Base-by-base conservation (phyloP, 1,140 invertebrate genomes). In the Hyposmocoma kahamanoa region DNA sequence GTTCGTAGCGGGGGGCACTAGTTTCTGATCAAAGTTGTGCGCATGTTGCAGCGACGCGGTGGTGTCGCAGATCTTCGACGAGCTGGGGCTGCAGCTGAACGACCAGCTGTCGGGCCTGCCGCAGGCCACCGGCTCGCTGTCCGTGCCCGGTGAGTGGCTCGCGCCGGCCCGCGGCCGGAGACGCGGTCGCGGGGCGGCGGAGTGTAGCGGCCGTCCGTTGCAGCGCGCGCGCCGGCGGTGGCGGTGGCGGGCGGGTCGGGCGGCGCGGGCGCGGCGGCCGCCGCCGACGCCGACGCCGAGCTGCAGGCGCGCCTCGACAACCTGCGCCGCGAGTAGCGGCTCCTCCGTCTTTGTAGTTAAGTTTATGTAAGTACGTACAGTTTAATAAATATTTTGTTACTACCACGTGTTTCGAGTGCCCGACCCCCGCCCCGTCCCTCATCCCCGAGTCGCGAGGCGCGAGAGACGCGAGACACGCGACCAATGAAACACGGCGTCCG, bases 241-340 rank as follows among this genome's bases (percentile, higher is more conserved):
- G 86, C 89, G 21, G 87, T 53, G 62, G 78, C 65, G 50, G 87
- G 88, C 22, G 88, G 87, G 13, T 87, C 84, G 34, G 87, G 84
- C 2, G 87, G 87, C 24, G 86, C 86, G 49, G 76, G 85, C 30
- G 81, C 75, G 3, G 88, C 89, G 17, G 90, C 90, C 50, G 82
- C 92, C 22, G 89, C 89, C 5, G 96, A 98, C 88, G 95, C 96
- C 3, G 97, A 98, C 89, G 96, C 96, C 19, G 96, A 98, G 87
- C 87, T 99, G 42, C 96, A 98, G 87, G 97, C 97, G 4, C 89
- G 97, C 59, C 89, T 99, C 53, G 96, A 98, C 84, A 98, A 98
- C 86, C 87, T 98, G 52, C 89, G 96, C 61, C 90, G 96, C 57
- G 95, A 98, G 88, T 98, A 90, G 90, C 68, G 13, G 18, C 17